These are phyloP conservation scores for Fratercula arctica DNA, from an alignment of 2,797 vertebrate genomes.

Conservation along the genomic window DNA sequence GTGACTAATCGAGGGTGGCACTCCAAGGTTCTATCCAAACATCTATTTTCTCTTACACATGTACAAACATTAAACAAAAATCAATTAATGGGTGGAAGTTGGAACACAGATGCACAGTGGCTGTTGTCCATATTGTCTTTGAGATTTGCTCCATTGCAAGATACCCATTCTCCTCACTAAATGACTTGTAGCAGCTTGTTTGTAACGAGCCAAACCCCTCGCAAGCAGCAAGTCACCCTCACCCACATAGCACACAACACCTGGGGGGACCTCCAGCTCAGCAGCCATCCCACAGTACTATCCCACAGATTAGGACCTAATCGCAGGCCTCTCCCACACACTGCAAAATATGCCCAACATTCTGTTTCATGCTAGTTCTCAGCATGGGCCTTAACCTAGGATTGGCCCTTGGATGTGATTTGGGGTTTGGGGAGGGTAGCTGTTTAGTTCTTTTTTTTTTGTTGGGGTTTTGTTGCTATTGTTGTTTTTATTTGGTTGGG, in stretches of 20 bases:
- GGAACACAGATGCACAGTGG: not conserved
- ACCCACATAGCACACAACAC: fast-evolving
- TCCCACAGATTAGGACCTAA: too few species aligned
- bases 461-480: not conserved
- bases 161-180: not conserved
- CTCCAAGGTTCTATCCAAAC: not conserved
- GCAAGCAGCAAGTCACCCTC: not conserved
- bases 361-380: not conserved
- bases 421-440: not conserved
- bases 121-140: not conserved
- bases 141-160: not conserved
- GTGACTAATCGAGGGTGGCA: not conserved
- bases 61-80: not conserved
- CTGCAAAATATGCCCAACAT: fast-evolving
- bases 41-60: not conserved
- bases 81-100: fast-evolving
- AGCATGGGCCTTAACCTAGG: fast-evolving
- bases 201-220: not conserved
- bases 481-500: fast-evolving
- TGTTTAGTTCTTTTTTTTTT: fast-evolving
- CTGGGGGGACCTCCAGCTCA: not conserved
- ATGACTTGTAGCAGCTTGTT: not conserved
- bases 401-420: not conserved
- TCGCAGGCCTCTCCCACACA: not conserved
- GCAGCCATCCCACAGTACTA: not conserved